These are phyloP conservation scores for Aphrophora alni DNA, from an alignment of 2,888 invertebrate species.

Conservation along the genomic window DNA sequence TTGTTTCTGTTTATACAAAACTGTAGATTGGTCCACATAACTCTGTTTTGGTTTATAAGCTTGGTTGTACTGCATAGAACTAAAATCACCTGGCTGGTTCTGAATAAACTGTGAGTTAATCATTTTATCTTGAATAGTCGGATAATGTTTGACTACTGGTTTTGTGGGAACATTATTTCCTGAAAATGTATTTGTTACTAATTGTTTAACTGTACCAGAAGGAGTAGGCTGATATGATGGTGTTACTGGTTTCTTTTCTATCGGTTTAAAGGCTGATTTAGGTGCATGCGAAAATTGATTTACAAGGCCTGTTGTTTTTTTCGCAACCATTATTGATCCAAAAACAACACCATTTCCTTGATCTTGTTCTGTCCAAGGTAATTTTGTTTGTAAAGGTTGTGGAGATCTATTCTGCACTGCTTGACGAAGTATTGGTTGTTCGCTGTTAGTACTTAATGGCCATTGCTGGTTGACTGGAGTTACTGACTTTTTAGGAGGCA, in stretches of 20 bases:
- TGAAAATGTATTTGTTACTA: conserved; percentile 56
- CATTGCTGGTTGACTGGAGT: conserved; percentile 22
- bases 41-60: background rate
- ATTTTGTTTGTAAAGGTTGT: conserved; percentile 42
- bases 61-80: background rate
- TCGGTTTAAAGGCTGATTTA: conserved; percentile 76
- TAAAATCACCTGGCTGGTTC: background rate
- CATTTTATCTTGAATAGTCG: conserved; percentile 32
- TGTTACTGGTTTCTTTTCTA: conserved; percentile 55
- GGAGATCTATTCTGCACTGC: conserved; percentile 35
- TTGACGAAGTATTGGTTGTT: conserved; percentile 21
- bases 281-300: conserved; percentile 75
- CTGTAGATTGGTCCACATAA: background rate
- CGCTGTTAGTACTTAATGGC: background rate
- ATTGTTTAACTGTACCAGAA: conserved; percentile 53
- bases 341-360: conserved; percentile 57
- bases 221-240: conserved; percentile 36
- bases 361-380: conserved; percentile 59
- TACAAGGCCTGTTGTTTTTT: conserved; percentile 46
- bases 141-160: conserved; percentile 37
- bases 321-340: conserved; percentile 57
- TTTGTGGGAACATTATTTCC: conserved; percentile 36
- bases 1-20: background rate
- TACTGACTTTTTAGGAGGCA: conserved; percentile 49
- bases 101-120: conserved; percentile 14